phyloP scores from a whole-genome alignment of 2,797 vertebrate genomes.

The Acanthurus leucopareius region DNA sequence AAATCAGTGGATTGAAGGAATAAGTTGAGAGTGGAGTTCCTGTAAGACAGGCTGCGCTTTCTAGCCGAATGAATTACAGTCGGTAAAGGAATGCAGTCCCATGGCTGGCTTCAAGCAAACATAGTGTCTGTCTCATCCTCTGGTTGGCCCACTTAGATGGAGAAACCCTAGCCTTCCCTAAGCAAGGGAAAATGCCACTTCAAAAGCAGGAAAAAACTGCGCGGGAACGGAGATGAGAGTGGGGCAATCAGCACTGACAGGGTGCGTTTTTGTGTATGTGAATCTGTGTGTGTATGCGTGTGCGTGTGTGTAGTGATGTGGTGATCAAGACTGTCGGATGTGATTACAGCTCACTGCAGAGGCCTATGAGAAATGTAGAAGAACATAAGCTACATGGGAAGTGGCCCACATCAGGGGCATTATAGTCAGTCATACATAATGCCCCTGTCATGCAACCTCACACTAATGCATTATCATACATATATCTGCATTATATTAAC shows the following conservation, averaged over 20 bases:
- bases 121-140: slow-evolving; percentile 67
- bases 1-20: slow-evolving; percentile 31
- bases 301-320: slow-evolving; percentile 33
- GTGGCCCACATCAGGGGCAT: slow-evolving; percentile 46
- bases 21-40: slow-evolving; percentile 40
- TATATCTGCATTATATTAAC: background rate
- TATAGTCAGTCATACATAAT: slow-evolving; percentile 49
- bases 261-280: slow-evolving; percentile 44
- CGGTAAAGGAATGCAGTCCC: slow-evolving; percentile 66
- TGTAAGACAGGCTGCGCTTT: slow-evolving; percentile 35
- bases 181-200: slow-evolving; percentile 64
- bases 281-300: slow-evolving; percentile 37
- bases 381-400: slow-evolving; percentile 32
- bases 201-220: slow-evolving; percentile 65
- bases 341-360: slow-evolving; percentile 58
- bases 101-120: slow-evolving; percentile 37
- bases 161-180: slow-evolving; percentile 73
- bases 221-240: slow-evolving; percentile 63
- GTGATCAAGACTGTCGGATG: slow-evolving; percentile 54
- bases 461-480: slow-evolving; percentile 21
- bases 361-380: slow-evolving; percentile 33
- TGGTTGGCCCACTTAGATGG: slow-evolving; percentile 69
- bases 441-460: slow-evolving; percentile 40
- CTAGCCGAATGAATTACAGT: slow-evolving; percentile 63
- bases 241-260: slow-evolving; percentile 67